Percentiles rank a stretch among this genome's conserved stretches.
phyloP scores from a whole-genome alignment of 2,797 vertebrate species.

The Coregonus ussuriensis region DNA sequence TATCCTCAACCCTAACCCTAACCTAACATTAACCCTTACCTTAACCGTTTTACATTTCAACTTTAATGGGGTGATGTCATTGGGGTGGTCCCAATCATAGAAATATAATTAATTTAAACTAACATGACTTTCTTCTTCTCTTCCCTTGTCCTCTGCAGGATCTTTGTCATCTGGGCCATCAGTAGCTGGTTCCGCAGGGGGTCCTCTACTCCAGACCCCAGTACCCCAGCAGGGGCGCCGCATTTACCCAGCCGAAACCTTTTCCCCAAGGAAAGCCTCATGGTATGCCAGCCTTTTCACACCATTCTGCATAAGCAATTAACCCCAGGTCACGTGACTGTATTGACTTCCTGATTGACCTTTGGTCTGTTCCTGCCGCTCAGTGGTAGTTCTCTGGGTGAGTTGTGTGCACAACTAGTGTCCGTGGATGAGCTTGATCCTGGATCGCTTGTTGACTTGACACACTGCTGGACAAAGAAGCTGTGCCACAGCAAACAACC shows the following conservation, averaged over 20 bases:
- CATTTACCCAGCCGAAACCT: conserved; percentile 92
- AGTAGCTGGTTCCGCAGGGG: conserved; percentile 96
- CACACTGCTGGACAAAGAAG: background rate
- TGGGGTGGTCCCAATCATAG: too few species aligned
- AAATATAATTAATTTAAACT: too few species aligned
- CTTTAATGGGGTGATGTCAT: too few species aligned
- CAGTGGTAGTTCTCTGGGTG: background rate
- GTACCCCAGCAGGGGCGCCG: conserved; percentile 79
- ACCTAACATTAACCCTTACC: too few species aligned
- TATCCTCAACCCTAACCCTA: too few species aligned
- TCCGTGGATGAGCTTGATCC: background rate
- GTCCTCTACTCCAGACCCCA: conserved; percentile 87
- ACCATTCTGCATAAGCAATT: background rate
- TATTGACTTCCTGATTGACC: background rate
- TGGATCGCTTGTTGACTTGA: background rate
- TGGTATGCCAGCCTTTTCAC: conserved; percentile 74
- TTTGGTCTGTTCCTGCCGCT: background rate
- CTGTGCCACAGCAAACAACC: background rate
- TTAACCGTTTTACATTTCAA: too few species aligned
- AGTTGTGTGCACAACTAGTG: background rate
- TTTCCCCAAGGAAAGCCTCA: conserved; percentile 93
- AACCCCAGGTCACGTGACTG: background rate
- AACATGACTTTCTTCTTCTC: background rate
- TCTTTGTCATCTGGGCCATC: conserved; percentile 97
- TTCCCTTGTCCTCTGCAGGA: conserved; percentile 70